Conservation (phyloP, 2,113 vertebrate genomes). For the Beaufortia kweichowensis region DNA sequence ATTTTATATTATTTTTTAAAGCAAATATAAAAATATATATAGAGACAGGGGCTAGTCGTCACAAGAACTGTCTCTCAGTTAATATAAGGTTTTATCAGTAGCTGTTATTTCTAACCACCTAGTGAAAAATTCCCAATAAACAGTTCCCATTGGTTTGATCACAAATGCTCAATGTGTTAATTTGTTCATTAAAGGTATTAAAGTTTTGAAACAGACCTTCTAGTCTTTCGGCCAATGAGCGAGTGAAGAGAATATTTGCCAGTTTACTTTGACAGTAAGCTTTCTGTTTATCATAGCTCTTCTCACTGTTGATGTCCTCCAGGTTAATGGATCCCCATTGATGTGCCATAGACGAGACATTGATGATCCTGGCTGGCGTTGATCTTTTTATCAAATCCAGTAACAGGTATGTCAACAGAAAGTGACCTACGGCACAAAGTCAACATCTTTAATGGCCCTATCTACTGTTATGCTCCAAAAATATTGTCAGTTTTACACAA, state of each 20-base stretch:
- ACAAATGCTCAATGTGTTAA: neutral
- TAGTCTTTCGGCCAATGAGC: constrained; percentile 68
- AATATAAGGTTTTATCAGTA: too few relatives aligned
- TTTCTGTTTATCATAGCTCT: constrained; percentile 66
- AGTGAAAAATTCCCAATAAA: too few relatives aligned
- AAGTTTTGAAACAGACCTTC: constrained; percentile 67
- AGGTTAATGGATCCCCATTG: constrained; percentile 72
- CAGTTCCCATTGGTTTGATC: too few relatives aligned
- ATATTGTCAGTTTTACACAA: neutral
- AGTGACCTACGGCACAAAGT: constrained; percentile 69
- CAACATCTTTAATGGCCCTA: neutral
- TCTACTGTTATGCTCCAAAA: neutral
- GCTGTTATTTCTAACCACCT: too few relatives aligned
- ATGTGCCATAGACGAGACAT: constrained; percentile 75
- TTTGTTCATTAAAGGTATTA: too few relatives aligned
- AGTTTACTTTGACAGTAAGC: constrained; percentile 81
- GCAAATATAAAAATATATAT: too few relatives aligned
- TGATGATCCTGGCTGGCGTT: constrained; percentile 72
- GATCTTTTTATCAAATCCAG: constrained; percentile 76
- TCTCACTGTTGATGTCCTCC: constrained; percentile 81
- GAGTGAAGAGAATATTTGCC: constrained; percentile 77
- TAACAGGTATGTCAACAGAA: constrained; percentile 74
- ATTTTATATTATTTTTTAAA: too few relatives aligned
- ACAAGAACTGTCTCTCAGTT: too few relatives aligned
- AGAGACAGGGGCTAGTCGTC: too few relatives aligned